Percentiles rank a stretch among this genome's conserved stretches.
phyloP scores from a whole-genome alignment of 30 jellyfish, hydroid and myxozoan genomes.

The Aurelia coerulea region DNA sequence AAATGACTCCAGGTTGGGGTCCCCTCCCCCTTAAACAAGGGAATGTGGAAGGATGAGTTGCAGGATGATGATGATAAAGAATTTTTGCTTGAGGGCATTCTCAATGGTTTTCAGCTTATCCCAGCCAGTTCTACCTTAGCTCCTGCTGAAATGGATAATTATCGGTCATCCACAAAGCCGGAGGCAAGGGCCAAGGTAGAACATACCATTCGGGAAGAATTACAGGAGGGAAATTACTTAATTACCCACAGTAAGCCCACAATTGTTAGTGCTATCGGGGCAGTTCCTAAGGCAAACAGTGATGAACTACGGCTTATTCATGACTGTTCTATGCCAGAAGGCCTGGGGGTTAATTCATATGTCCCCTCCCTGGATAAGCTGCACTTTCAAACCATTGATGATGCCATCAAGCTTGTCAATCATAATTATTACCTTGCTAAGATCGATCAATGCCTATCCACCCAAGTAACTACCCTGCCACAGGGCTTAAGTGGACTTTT shows the following conservation, averaged over 20 bases:
- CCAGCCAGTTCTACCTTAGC: not conserved
- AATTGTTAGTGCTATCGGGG: not conserved
- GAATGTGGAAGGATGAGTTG: not conserved
- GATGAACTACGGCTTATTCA: not conserved
- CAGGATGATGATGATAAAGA: constrained; percentile 3
- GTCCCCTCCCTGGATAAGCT: constrained; percentile 2
- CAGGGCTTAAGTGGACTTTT: no score
- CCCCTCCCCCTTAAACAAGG: not conserved
- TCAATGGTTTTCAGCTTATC: constrained; percentile 13
- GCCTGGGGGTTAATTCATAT: not conserved
- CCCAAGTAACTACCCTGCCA: not conserved
- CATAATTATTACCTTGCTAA: not conserved
- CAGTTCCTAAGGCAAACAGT: not conserved
- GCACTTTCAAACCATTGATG: not conserved
- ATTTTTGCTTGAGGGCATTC: constrained; percentile 5
- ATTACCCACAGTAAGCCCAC: not conserved
- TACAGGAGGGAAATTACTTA: not conserved
- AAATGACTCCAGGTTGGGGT: not conserved
- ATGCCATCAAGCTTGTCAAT: constrained; percentile 6
- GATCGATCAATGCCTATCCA: not conserved
- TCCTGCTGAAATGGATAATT: constrained; percentile 7
- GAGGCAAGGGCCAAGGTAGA: not conserved
- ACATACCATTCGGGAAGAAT: not conserved
- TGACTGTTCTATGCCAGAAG: not conserved
- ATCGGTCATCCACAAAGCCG: not conserved